Evolutionary conservation across 1,140 invertebrate species (phyloP).

Genomic region (Rhizoglyphus robini): DNA sequence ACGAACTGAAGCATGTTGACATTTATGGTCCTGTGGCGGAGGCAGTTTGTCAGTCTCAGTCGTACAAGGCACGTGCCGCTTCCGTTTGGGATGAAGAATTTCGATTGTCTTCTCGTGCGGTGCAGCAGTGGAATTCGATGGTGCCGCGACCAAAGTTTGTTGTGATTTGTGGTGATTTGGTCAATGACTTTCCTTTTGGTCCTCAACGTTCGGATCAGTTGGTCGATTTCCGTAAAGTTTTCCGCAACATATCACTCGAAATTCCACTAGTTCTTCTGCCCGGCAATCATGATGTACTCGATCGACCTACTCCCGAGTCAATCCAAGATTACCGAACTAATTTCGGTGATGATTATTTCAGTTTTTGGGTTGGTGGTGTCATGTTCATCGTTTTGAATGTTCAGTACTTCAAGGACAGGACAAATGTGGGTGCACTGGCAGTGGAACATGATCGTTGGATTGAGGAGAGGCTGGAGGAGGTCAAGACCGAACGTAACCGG

Average conservation of each 20-base stretch:
- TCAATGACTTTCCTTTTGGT: slow-evolving; percentile 40
- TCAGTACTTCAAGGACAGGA: slow-evolving; percentile 36
- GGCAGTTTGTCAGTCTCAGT: background rate
- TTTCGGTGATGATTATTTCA: slow-evolving; percentile 46
- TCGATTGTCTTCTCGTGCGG: slow-evolving; percentile 30
- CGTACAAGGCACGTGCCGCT: background rate
- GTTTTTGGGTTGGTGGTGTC: slow-evolving; percentile 41
- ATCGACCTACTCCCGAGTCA: slow-evolving; percentile 36
- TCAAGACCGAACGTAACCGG: background rate
- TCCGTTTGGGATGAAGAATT: slow-evolving; percentile 41
- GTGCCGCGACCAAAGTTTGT: slow-evolving; percentile 38
- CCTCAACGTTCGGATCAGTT: slow-evolving; percentile 17
- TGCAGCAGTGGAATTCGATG: slow-evolving; percentile 36
- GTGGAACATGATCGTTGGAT: slow-evolving; percentile 38
- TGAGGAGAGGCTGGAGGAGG: slow-evolving; percentile 30
- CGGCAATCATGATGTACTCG: slow-evolving; percentile 45
- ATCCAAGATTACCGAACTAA: slow-evolving; percentile 33
- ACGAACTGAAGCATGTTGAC: slow-evolving; percentile 31
- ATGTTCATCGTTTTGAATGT: slow-evolving; percentile 43
- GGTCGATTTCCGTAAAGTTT: slow-evolving; percentile 36
- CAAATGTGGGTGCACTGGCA: slow-evolving; percentile 29
- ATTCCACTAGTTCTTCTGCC: slow-evolving; percentile 43
- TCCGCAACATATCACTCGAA: slow-evolving; percentile 34
- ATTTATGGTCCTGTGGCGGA: slow-evolving; percentile 30
- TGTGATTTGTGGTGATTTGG: slow-evolving; percentile 44